Percentiles rank a stretch among this genome's conserved stretches.
Evolutionary conservation across 2,888 invertebrate genomes (phyloP).

Genomic region (Yponomeuta evonymella): DNA sequence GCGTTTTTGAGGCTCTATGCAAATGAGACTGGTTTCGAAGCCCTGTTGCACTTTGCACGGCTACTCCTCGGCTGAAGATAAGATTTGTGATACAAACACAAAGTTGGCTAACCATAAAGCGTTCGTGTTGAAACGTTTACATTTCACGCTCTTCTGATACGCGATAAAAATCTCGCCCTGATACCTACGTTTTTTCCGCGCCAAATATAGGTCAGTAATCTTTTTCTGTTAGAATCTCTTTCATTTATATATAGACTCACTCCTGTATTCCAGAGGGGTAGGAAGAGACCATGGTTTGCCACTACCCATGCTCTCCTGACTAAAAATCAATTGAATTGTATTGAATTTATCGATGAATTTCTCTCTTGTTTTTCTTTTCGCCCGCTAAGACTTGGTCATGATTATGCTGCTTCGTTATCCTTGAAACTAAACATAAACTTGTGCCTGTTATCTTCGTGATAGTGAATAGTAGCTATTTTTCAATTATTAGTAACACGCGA

Average conservation of each 20-base stretch:
- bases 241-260: not conserved
- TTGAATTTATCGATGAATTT: not conserved
- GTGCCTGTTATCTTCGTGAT: slow-evolving; percentile 3
- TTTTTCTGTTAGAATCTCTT: slow-evolving; percentile 16
- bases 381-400: not conserved
- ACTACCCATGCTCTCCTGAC: too few relatives aligned
- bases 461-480: slow-evolving; percentile 13
- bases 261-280: not conserved
- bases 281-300: too few relatives aligned
- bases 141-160: slow-evolving; percentile 40
- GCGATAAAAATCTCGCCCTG: slow-evolving; percentile 37
- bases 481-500: slow-evolving; percentile 23
- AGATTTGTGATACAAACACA: slow-evolving; percentile 36
- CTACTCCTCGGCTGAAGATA: slow-evolving; percentile 25
- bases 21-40: not conserved
- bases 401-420: not conserved
- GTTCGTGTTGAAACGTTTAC: slow-evolving; percentile 40
- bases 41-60: slow-evolving; percentile 18
- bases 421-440: slow-evolving; percentile 5
- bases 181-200: slow-evolving; percentile 19
- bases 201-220: slow-evolving; percentile 11
- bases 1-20: not conserved
- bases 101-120: slow-evolving; percentile 38
- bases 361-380: not conserved
- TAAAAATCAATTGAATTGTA: not conserved